Percentiles rank a stretch among this genome's conserved stretches.
Conservation (phyloP, 1,140 invertebrate genomes). For the Colletes gigas region DNA sequence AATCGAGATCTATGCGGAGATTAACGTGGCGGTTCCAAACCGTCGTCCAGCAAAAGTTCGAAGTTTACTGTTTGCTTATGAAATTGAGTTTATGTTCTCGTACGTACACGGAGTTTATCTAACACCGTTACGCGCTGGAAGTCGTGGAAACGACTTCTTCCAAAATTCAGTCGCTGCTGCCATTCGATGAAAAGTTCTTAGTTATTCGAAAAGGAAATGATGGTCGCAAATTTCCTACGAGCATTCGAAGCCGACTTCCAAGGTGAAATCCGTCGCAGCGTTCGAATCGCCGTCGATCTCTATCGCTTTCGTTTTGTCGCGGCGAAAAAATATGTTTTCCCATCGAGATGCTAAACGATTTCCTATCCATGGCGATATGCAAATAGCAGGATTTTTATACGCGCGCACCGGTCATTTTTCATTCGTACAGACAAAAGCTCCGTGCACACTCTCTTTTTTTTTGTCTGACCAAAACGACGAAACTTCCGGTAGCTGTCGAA, state of each 20-base stretch:
- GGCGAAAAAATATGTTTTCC: constrained; percentile 36
- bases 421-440: constrained; percentile 23
- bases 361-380: constrained; percentile 42
- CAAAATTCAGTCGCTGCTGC: too few species aligned
- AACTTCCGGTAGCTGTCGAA: constrained; percentile 29
- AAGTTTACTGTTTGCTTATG: too few species aligned
- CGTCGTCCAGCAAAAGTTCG: neutral
- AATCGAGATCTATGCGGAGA: too few species aligned
- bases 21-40: too few species aligned
- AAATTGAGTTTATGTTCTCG: too few species aligned
- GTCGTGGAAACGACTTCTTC: too few species aligned
- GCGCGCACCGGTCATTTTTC: constrained; percentile 13
- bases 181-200: too few species aligned
- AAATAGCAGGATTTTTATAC: constrained; percentile 39
- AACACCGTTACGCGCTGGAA: too few species aligned
- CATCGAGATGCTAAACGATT: constrained; percentile 42
- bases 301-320: neutral
- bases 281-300: neutral
- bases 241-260: too few species aligned
- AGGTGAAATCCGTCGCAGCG: neutral
- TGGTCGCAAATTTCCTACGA: too few species aligned
- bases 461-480: constrained; percentile 3
- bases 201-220: too few species aligned
- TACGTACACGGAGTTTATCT: too few species aligned
- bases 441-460: neutral